These are phyloP conservation scores for Oreonectes daqikongensis DNA, from an alignment of 2,797 vertebrate genomes.

Conservation along the genomic window DNA sequence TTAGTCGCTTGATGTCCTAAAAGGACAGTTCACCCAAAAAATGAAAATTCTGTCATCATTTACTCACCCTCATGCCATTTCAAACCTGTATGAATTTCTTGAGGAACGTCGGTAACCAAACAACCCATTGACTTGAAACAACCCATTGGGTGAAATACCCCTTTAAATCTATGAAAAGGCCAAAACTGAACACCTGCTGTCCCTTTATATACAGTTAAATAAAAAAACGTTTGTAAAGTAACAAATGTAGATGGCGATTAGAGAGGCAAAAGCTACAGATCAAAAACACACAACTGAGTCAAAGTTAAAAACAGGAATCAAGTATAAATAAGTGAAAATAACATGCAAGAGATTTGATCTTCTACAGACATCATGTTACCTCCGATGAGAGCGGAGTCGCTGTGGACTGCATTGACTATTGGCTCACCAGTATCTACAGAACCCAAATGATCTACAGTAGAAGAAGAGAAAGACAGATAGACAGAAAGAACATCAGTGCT, in stretches of 20 bases:
- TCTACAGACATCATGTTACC: conserved; percentile 76
- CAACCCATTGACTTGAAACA: no score
- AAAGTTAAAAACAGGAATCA: not conserved
- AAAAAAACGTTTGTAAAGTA: no score
- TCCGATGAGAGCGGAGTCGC: conserved; percentile 91
- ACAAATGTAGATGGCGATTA: no score
- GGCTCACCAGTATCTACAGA: conserved; percentile 83
- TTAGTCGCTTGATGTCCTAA: conserved; percentile 7
- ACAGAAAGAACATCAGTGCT: conserved; percentile 14
- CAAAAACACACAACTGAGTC: no score
- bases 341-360: not conserved
- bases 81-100: no score
- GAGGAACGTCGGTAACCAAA: no score
- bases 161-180: not conserved
- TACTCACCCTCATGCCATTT: no score
- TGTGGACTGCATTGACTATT: conserved; percentile 82
- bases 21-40: not conserved
- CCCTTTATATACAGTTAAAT: no score
- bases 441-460: conserved; percentile 87
- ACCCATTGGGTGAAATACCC: no score
- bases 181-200: not conserved
- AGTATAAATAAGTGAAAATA: not conserved
- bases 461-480: conserved; percentile 46
- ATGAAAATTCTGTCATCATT: not conserved
- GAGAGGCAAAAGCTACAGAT: no score